These are phyloP conservation scores for Cryptops parisi DNA, from an alignment of 2,888 invertebrate genomes.

Conservation along the genomic window DNA sequence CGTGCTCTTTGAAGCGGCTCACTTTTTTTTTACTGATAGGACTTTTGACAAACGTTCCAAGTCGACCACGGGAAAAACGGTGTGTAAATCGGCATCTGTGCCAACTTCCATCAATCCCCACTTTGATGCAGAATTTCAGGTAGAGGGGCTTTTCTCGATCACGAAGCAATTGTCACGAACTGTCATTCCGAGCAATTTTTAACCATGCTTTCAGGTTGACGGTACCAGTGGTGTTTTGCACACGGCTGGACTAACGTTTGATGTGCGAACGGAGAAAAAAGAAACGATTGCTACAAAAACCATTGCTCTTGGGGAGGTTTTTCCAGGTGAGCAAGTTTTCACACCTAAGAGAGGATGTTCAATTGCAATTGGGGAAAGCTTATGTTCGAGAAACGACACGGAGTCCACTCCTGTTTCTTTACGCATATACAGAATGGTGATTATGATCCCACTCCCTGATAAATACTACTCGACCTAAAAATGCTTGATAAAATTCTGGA, in stretches of 20 bases:
- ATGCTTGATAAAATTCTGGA: too few relatives aligned
- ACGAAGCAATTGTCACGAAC: background rate
- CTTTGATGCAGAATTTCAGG: conserved; percentile 36
- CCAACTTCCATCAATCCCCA: conserved; percentile 34
- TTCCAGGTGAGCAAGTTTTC: conserved; percentile 34
- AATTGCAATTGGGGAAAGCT: too few relatives aligned
- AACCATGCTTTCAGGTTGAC: conserved; percentile 4
- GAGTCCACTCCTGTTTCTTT: too few relatives aligned
- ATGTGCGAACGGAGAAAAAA: conserved; percentile 36
- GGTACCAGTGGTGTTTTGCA: conserved; percentile 30
- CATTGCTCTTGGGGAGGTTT: conserved; percentile 34
- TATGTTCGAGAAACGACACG: too few relatives aligned
- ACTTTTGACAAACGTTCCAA: conserved; percentile 3
- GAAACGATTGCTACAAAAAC: conserved; percentile 36
- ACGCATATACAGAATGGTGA: too few relatives aligned
- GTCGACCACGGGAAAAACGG: conserved; percentile 22
- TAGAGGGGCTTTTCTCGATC: too few relatives aligned
- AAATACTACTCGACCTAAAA: too few relatives aligned
- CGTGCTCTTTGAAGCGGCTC: too few relatives aligned
- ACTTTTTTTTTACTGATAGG: background rate
- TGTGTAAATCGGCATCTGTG: conserved; percentile 36
- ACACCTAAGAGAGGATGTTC: too few relatives aligned
- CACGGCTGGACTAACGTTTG: conserved; percentile 35
- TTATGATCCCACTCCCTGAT: too few relatives aligned
- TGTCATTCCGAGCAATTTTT: background rate